Conservation (phyloP, 2,113 vertebrate genomes). For the Macrotis lagotis region DNA sequence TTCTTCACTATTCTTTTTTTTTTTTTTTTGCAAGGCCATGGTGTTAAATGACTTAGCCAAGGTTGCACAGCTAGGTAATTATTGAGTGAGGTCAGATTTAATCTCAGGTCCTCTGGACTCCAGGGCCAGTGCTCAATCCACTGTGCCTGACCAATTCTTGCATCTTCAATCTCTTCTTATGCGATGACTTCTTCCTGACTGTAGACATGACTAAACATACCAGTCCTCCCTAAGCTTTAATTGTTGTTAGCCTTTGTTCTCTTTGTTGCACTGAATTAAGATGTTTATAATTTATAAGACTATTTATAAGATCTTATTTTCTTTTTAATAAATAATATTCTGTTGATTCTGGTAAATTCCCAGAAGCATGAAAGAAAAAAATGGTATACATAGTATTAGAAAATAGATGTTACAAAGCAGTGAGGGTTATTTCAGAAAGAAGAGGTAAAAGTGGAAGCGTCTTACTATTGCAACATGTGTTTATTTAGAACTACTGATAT, state of each 20-base stretch:
- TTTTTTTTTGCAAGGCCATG: too few species aligned
- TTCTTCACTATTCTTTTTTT: too few species aligned
- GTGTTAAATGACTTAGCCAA: too few species aligned
- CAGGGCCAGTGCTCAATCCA: too few species aligned
- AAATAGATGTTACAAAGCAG: constrained; percentile 35
- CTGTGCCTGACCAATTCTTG: too few species aligned
- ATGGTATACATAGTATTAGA: constrained; percentile 63
- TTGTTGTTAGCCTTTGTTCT: constrained; percentile 64
- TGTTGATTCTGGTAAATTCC: constrained; percentile 65
- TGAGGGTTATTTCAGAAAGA: constrained; percentile 51
- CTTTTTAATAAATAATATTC: constrained; percentile 70
- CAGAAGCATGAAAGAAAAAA: constrained; percentile 65
- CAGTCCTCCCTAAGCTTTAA: constrained; percentile 64
- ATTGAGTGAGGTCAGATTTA: too few species aligned
- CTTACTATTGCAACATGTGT: constrained; percentile 70
- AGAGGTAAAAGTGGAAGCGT: constrained; percentile 68
- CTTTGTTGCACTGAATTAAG: constrained; percentile 82
- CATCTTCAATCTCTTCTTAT: too few species aligned
- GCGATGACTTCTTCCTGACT: too few species aligned
- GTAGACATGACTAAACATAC: too few species aligned
- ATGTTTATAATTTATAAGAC: constrained; percentile 64
- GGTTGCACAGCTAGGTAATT: too few species aligned
- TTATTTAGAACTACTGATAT: constrained; percentile 52
- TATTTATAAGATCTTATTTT: constrained; percentile 76
- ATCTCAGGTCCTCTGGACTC: too few species aligned